Evolutionary conservation across 2,113 vertebrate genomes (phyloP), one percentile per base, ranked within the genome.

Genomic region (Sula dactylatra): DNA sequence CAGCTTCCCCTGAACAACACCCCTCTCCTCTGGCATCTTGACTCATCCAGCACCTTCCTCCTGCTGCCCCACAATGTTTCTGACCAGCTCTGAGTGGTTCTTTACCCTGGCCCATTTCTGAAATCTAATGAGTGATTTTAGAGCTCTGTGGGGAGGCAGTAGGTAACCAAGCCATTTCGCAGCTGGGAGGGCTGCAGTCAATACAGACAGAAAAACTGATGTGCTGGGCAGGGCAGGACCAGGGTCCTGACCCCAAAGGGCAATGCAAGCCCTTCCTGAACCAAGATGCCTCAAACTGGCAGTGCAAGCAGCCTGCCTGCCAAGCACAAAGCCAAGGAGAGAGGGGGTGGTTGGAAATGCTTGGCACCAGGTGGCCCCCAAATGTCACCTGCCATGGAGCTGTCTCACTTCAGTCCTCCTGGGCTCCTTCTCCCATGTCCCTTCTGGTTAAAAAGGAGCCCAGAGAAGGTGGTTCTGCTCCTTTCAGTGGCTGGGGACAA

Each of bases 341-440:
- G 25, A 44, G 9, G 24, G 24, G 13, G 6, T 64, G 9, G 16
- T 11, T 55, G 29, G 49, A 65, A 78, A 49, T 40, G 29, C 27
- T 42, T 26, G 40, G 32, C 54, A 69, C 18, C 27, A 65, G 4
- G 49, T 50, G 38, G 38, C 6, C 61, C 54, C n/a, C 36, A 54
- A 72, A 45, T 2, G 2, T 32, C 52, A 72, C 15, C n/a, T 72
- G 7, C 13, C 17, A 9, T 1, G 0, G 47, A 34, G 11, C 7
- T 77, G n/a, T 31, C 42, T 49, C 65, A 12, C 31, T 45, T 69
- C 32, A 59, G 62, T 47, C 21, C 13, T 62, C 20, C 59, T 36
- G 21, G 7, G 13, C 10, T 50, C n/a, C 38, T 80, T 47, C 77
- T 84, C 38, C 20, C 22, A 56, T 6, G 7, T 34, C 4, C 27